Percentiles rank a stretch among this genome's conserved stretches.
Evolutionary conservation across 2,113 vertebrate species (phyloP).

Genomic region (Tichodroma muraria): DNA sequence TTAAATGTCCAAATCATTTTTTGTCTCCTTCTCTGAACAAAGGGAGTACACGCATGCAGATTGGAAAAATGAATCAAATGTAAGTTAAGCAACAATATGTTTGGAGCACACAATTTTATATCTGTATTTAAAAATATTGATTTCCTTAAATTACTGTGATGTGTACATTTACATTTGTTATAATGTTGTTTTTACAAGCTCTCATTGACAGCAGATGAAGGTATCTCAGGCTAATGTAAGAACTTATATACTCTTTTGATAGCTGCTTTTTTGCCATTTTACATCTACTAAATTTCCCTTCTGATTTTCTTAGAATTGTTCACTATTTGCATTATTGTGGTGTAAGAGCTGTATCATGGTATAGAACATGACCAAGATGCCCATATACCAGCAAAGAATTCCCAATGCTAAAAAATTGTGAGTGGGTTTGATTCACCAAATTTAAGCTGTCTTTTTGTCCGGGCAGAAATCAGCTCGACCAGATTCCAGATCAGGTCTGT

Average conservation of each 20-base stretch:
- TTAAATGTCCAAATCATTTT: background rate
- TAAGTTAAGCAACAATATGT: background rate
- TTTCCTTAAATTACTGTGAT: background rate
- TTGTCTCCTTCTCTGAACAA: background rate
- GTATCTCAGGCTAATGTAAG: background rate
- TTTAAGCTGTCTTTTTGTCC: slow-evolving; percentile 12
- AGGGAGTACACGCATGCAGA: background rate
- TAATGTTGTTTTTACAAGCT: background rate
- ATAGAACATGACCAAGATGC: background rate
- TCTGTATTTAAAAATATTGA: background rate
- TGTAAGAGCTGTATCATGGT: background rate
- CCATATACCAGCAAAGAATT: background rate
- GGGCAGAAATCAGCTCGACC: background rate
- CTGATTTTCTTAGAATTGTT: slow-evolving; percentile 3
- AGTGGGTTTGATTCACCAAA: slow-evolving; percentile 2
- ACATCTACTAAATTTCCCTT: background rate
- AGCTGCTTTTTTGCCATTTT: background rate
- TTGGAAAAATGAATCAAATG: background rate
- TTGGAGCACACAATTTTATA: background rate
- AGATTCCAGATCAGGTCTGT: slow-evolving; percentile 1
- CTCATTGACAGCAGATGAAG: background rate
- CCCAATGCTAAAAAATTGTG: background rate
- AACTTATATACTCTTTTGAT: background rate
- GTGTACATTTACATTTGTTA: background rate
- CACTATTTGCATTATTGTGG: background rate